These are phyloP conservation scores for Harpegnathos saltator DNA, from an alignment of 1,140 invertebrate species.

Conservation along the genomic window DNA sequence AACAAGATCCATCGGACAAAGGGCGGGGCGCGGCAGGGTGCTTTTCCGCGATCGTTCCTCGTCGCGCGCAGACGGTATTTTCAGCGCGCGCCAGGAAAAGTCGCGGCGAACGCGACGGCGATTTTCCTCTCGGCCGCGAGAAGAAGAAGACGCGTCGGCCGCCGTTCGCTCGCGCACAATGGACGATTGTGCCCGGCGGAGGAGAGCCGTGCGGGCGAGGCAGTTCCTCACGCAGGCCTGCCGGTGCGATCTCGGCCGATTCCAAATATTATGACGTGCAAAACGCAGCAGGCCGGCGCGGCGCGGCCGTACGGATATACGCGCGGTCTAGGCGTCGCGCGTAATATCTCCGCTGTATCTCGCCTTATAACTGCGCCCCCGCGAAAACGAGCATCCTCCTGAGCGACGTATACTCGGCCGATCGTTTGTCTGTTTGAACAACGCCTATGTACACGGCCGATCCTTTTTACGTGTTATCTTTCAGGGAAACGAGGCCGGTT, in stretches of 20 bases:
- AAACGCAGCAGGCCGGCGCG: slow-evolving; percentile 56
- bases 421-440: slow-evolving; percentile 72
- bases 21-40: no score
- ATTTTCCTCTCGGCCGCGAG: no score
- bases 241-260: slow-evolving; percentile 60
- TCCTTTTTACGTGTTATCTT: slow-evolving; percentile 58
- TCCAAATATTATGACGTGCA: slow-evolving; percentile 79
- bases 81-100: no score
- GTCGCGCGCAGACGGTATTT: no score
- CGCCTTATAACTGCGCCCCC: slow-evolving; percentile 34
- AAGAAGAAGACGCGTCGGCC: not conserved
- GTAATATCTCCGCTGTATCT: slow-evolving; percentile 46
- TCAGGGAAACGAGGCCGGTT: slow-evolving; percentile 46
- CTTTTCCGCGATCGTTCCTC: no score
- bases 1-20: no score
- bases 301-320: slow-evolving; percentile 9
- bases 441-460: slow-evolving; percentile 26
- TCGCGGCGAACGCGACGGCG: no score
- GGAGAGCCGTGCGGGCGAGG: slow-evolving; percentile 30
- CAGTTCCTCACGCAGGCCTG: slow-evolving; percentile 41
- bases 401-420: slow-evolving; percentile 44
- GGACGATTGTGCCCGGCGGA: slow-evolving; percentile 52
- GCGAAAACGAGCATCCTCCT: slow-evolving; percentile 64
- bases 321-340: not conserved
- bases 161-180: slow-evolving; percentile 35